phyloP scores from a whole-genome alignment of 2,888 invertebrate species.

The Malacosoma neustria region DNA sequence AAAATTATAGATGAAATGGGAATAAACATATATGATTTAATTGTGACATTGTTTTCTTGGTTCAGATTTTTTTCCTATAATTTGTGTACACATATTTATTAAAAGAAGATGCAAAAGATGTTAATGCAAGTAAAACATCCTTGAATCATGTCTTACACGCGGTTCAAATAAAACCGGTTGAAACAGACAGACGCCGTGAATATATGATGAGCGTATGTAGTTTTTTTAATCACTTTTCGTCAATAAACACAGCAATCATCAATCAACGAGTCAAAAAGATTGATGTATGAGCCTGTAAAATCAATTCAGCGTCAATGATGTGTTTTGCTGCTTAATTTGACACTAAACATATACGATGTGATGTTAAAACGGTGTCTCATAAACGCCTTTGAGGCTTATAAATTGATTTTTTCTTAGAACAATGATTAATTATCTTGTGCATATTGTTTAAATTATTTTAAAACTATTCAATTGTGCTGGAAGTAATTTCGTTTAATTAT shows the following conservation, averaged over 20 bases:
- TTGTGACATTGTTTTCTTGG: too few relatives aligned
- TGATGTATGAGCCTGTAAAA: conserved; percentile 59
- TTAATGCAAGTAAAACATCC: too few relatives aligned
- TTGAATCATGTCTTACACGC: too few relatives aligned
- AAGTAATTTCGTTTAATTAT: too few relatives aligned
- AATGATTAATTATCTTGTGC: background rate
- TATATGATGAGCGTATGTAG: conserved; percentile 34
- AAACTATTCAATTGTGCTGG: background rate
- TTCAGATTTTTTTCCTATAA: too few relatives aligned
- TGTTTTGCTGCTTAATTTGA: conserved; percentile 64
- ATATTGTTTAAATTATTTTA: background rate
- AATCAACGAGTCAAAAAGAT: conserved; percentile 67
- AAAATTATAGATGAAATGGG: too few relatives aligned
- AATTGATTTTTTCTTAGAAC: conserved; percentile 14
- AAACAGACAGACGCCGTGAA: conserved; percentile 25
- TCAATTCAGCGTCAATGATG: conserved; percentile 60
- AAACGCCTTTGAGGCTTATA: conserved; percentile 14
- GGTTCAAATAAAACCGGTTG: conserved; percentile 23
- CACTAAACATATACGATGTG: conserved; percentile 50
- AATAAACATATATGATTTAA: too few relatives aligned
- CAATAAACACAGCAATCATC: conserved; percentile 53
- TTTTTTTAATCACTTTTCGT: conserved; percentile 67
- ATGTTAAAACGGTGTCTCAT: conserved; percentile 20
- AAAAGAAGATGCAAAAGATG: too few relatives aligned
- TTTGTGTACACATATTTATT: too few relatives aligned